Evolutionary conservation across 2,888 invertebrate genomes (phyloP), one percentile per base, ranked within the genome.

Genomic region (Drosophila meridionalis): DNA sequence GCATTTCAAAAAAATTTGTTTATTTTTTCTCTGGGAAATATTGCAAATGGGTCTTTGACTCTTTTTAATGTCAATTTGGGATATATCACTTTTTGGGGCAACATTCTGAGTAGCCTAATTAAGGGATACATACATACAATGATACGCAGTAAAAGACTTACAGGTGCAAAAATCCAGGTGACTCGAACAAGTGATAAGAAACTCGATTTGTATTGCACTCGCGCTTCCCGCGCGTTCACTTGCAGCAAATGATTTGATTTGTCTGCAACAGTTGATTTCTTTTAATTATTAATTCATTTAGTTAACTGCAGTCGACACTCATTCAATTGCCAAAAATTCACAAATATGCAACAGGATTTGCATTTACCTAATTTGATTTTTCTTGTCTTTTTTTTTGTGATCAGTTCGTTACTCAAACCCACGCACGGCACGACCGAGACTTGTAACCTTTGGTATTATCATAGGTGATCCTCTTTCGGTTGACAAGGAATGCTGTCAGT

Each of bases 1-100:
- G 75, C 71, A 88, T 72, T 80, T 69, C 38, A 80, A 61, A 26
- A 42, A 0, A 4, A 32, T n/a, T 9, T 28, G 53, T 61, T 61
- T 55, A 40, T 40, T 76, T 50, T 40, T 76, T 50, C 9, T 34
- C 12, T 52, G 52, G 34, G 34, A 52, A 12, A 20, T 3, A 12
- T 34, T 14, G 14, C 30, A 14, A 8, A n/a, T 30, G 48, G 48
- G 8, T 26, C 48, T 30, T 30, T 48, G 30, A 8, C 14, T n/a
- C 30, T 30, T 32, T 48, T 48, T n/a, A 9, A 47, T 32, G n/a
- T 9, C 34, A n/a, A 48, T 30, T 48, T 14, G 2, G 28, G 20
- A 20, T 20, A 20, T 3, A 11, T 7, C 4, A 6, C 9, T 28
- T 40, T 30, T 40, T 4, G 2, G 53, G 26, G 12, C 9, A 26